Evolutionary conservation across 2,797 vertebrate genomes (phyloP).

Genomic region (Morus bassanus): DNA sequence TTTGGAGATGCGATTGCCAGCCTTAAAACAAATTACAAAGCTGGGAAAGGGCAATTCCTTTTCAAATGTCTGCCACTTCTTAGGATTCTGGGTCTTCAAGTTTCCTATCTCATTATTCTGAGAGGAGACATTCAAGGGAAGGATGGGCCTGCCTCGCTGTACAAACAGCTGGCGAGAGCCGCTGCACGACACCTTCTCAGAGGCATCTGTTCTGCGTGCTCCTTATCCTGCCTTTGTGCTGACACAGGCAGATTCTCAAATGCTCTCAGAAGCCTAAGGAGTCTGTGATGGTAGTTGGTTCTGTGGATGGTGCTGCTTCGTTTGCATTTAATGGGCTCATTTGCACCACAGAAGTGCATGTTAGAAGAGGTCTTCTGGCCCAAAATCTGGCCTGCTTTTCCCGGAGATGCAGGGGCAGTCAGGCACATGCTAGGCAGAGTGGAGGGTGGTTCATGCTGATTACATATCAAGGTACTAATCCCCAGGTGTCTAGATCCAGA

Average conservation of each 20-base stretch:
- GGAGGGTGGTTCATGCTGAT: not conserved
- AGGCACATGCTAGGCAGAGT: not conserved
- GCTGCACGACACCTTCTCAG: not conserved
- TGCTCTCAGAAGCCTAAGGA: not conserved
- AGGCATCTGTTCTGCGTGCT: not conserved
- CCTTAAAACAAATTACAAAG: not conserved
- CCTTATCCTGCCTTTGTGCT: not conserved
- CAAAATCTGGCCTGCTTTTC: not conserved
- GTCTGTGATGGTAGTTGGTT: fast-evolving
- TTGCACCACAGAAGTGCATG: not conserved
- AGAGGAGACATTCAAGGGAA: not conserved
- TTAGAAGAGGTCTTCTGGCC: not conserved
- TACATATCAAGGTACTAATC: not conserved
- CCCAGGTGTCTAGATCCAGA: not conserved
- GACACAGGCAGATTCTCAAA: not conserved
- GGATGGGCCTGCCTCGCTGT: not conserved
- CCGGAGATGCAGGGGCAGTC: not conserved
- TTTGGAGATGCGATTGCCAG: not conserved
- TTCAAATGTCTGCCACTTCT: not conserved
- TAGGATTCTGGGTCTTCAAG: not conserved
- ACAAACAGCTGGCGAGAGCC: not conserved
- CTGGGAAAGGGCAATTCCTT: not conserved
- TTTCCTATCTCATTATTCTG: not conserved
- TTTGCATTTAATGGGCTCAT: not conserved
- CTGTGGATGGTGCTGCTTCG: not conserved